These are phyloP conservation scores for Pinctada fucata DNA, from an alignment of 2,888 invertebrate genomes.

Conservation along the genomic window DNA sequence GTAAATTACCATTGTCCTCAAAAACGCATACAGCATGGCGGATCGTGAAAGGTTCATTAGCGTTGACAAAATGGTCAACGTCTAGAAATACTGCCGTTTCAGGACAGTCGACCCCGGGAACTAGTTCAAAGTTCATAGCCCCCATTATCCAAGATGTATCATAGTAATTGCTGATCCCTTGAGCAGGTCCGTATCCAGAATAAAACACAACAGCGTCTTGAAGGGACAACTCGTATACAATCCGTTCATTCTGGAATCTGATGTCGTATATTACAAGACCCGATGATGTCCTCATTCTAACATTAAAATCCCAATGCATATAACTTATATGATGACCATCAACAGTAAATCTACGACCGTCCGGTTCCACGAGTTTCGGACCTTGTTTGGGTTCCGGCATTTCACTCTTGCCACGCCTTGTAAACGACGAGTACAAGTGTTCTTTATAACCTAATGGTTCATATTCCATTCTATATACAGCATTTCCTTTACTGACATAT, in stretches of 20 bases:
- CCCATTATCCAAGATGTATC: conserved; percentile 66
- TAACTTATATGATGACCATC: conserved; percentile 66
- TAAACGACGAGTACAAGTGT: conserved; percentile 59
- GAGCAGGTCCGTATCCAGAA: conserved; percentile 64
- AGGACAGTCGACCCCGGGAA: conserved; percentile 72
- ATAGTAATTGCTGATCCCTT: conserved; percentile 58
- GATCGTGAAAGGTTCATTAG: conserved; percentile 47
- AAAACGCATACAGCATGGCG: conserved; percentile 68
- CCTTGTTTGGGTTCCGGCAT: conserved; percentile 58
- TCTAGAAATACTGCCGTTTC: conserved; percentile 66
- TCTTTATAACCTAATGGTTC: conserved; percentile 41
- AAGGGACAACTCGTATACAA: conserved; percentile 70
- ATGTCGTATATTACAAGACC: conserved; percentile 68
- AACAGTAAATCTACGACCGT: conserved; percentile 65
- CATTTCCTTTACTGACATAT: conserved; percentile 38
- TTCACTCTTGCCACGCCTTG: conserved; percentile 51
- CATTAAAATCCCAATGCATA: conserved; percentile 71
- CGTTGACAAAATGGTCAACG: conserved; percentile 57
- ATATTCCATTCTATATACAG: conserved; percentile 38
- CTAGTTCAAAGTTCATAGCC: conserved; percentile 62
- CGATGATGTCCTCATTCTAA: conserved; percentile 60
- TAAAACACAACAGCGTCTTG: conserved; percentile 68
- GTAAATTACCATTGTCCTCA: conserved; percentile 64
- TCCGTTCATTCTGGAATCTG: conserved; percentile 65
- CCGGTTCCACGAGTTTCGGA: conserved; percentile 65